Percentiles rank a stretch among this genome's conserved stretches.
Conservation (phyloP, 2,888 invertebrate genomes). For the Microctonus hyperodae region DNA sequence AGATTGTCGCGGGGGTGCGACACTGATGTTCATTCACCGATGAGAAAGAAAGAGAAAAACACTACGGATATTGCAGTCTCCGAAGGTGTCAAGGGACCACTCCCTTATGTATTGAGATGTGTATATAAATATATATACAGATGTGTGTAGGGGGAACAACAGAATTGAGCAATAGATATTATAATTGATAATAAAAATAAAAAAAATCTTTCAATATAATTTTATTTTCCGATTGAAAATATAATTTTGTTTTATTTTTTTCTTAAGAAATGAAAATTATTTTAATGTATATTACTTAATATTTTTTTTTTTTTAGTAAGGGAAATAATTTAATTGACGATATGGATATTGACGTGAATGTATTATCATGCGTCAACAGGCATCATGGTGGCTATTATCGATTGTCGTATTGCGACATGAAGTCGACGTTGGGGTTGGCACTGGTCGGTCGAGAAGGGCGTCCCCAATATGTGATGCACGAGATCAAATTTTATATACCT, state of each 20-base stretch:
- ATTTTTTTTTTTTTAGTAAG: neutral
- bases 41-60: conserved; percentile 12
- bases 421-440: conserved; percentile 49
- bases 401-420: conserved; percentile 59
- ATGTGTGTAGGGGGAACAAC: conserved; percentile 16
- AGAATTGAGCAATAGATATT: conserved; percentile 20
- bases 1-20: conserved; percentile 25
- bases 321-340: neutral
- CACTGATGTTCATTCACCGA: neutral
- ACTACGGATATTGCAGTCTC: conserved; percentile 31
- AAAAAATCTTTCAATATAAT: no score
- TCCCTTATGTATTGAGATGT: conserved; percentile 12
- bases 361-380: conserved; percentile 23
- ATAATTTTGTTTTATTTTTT: neutral
- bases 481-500: conserved; percentile 29
- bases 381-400: conserved; percentile 48
- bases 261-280: neutral
- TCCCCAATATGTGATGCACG: conserved; percentile 29
- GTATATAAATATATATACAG: no score
- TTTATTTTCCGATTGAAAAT: no score
- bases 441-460: conserved; percentile 43
- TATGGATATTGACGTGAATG: neutral
- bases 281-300: no score
- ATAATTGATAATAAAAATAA: neutral
- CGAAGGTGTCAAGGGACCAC: conserved; percentile 31